Evolutionary conservation across 2,888 invertebrate species (phyloP), one percentile per base, ranked within the genome.

Genomic region (Cantharis rufa): DNA sequence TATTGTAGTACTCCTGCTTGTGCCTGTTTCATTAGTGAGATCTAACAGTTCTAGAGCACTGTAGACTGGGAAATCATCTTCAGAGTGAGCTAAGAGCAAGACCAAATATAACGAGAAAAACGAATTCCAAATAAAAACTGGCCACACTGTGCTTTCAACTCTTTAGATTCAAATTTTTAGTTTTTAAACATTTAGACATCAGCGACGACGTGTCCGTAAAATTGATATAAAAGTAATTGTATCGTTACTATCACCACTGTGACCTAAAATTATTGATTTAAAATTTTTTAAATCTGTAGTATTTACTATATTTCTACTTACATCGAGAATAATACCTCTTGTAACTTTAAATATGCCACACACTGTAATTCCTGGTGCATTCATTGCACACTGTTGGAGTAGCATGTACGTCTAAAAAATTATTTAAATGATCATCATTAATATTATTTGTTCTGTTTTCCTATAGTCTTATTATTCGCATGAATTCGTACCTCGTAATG

Each of bases 321-420:
- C 78, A 10, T 66, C 69, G 15, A 80, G 68, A 62, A 78, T 48
- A 4, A 70, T 24, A 10, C 32, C 13, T 16, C 74, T 69, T 10
- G 74, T 78, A 32, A 80, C 69, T 68, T 69, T 72, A 69, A 78
- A 80, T 10, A 78, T 21, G 4, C 74, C 69, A 10, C 63, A 70
- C 0, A 64, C 76, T 10, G 76, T 16, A 63, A 80, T 70, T 13
- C 68, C 70, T 4, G 71, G 28, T 11, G 74, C 66, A 27, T 70
- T 70, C 7, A 61, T 24, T 62, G 66, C 68, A 27, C 78, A 28
- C 76, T 78, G 76, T 3, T 69, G 28, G 15, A 80, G 21, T 21
- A 77, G 27, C 21, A 69, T 63, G 61, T 76, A 78, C 15, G 74
- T 62, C 79, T 79, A 21, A 11, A 77, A 79, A 72, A 32, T 28